Conservation (phyloP, 2,888 invertebrate species). For the Atethmia centrago region DNA sequence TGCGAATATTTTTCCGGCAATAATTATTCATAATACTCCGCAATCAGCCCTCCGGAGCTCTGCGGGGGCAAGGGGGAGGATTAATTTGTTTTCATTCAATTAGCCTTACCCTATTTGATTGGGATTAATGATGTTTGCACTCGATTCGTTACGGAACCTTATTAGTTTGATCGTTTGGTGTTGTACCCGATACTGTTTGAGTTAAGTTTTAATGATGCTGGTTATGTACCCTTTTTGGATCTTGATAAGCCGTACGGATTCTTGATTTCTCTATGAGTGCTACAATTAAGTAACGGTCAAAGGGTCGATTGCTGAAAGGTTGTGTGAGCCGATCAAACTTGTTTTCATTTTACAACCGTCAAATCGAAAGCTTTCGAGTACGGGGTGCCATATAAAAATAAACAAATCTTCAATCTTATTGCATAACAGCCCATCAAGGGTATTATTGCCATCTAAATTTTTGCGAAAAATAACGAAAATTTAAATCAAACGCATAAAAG, state of each 20-base stretch:
- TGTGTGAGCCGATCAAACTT: conserved; percentile 8
- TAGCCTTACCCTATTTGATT: conserved; percentile 67
- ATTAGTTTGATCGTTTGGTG: conserved; percentile 46
- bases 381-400: conserved; percentile 14
- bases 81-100: conserved; percentile 72
- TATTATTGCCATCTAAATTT: conserved; percentile 56
- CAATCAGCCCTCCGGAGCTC: conserved; percentile 27
- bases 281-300: conserved; percentile 21
- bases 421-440: conserved; percentile 42
- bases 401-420: conserved; percentile 43
- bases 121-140: conserved; percentile 65
- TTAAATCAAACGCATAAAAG: conserved; percentile 64
- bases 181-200: conserved; percentile 39
- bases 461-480: conserved; percentile 59
- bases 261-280: conserved; percentile 1
- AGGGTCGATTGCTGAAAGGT: conserved; percentile 4
- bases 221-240: conserved; percentile 34
- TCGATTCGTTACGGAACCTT: conserved; percentile 62
- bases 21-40: conserved; percentile 58
- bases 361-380: conserved; percentile 2
- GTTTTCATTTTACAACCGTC: conserved; percentile 18
- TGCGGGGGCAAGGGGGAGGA: conserved; percentile 4
- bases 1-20: conserved; percentile 44
- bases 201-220: conserved; percentile 47
- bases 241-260: conserved; percentile 31